Conservation (phyloP, 2,113 vertebrate genomes). For the Carassius carassius region DNA sequence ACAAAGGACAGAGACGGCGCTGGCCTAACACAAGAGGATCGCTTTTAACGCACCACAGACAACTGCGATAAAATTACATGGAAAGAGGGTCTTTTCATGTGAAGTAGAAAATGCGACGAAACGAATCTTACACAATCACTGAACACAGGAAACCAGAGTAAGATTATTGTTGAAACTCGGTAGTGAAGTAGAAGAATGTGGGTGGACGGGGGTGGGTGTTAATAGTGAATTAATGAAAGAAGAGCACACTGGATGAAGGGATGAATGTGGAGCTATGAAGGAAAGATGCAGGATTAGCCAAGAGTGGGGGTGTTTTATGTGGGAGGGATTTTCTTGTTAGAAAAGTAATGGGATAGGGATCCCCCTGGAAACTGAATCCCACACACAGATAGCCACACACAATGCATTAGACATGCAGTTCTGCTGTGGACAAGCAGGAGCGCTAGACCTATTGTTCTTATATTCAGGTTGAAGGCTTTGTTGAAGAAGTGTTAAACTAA, state of each 20-base stretch:
- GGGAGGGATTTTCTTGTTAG: slow-evolving; percentile 65
- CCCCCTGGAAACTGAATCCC: slow-evolving; percentile 61
- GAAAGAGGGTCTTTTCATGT: slow-evolving; percentile 71
- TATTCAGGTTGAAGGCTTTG: background rate
- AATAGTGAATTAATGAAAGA: slow-evolving; percentile 76
- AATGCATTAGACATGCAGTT: slow-evolving; percentile 21
- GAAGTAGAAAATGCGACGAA: slow-evolving; percentile 54
- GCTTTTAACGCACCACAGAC: slow-evolving; percentile 60
- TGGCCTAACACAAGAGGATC: slow-evolving; percentile 67
- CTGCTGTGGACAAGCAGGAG: slow-evolving; percentile 4
- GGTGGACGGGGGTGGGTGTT: slow-evolving; percentile 70
- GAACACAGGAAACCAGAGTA: slow-evolving; percentile 59
- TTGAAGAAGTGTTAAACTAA: background rate
- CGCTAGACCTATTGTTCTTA: background rate
- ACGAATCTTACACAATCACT: slow-evolving; percentile 55
- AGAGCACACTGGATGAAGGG: slow-evolving; percentile 53
- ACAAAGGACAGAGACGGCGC: slow-evolving; percentile 58
- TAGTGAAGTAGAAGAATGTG: slow-evolving; percentile 63
- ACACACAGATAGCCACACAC: slow-evolving; percentile 43
- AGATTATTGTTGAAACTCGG: slow-evolving; percentile 67
- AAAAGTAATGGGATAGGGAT: slow-evolving; percentile 59
- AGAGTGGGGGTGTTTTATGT: slow-evolving; percentile 47
- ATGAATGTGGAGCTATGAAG: slow-evolving; percentile 46
- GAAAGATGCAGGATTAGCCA: slow-evolving; percentile 59
- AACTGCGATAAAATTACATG: slow-evolving; percentile 69